Evolutionary conservation across 2,888 invertebrate genomes (phyloP).

Genomic region (Dynastes maya): DNA sequence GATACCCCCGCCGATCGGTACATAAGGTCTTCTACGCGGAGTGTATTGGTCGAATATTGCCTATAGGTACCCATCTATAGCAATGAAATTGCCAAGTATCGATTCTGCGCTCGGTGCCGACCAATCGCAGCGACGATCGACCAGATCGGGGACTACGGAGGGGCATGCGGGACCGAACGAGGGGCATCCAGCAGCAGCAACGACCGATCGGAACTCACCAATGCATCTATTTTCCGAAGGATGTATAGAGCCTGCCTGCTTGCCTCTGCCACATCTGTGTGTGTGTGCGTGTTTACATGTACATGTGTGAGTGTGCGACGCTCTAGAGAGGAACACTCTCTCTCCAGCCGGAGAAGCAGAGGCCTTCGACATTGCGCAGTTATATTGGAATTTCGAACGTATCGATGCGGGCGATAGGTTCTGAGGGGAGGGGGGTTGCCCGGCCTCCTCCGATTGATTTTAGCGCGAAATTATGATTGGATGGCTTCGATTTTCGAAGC

Average conservation of each 20-base stretch:
- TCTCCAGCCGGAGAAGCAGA: not conserved
- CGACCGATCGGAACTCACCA: slow-evolving; percentile 65
- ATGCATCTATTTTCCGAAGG: slow-evolving; percentile 63
- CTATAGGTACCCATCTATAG: slow-evolving; percentile 72
- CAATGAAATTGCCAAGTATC: slow-evolving; percentile 73
- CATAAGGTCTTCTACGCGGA: slow-evolving; percentile 45
- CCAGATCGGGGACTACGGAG: slow-evolving; percentile 54
- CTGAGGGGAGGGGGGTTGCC: slow-evolving; percentile 4
- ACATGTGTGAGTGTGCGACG: not conserved
- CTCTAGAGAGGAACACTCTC: not conserved
- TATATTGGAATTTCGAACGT: slow-evolving; percentile 26
- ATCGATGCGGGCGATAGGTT: slow-evolving; percentile 27
- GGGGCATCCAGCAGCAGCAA: slow-evolving; percentile 56
- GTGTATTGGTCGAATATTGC: slow-evolving; percentile 69
- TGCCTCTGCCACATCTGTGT: not conserved
- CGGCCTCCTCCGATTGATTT: slow-evolving; percentile 45
- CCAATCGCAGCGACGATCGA: slow-evolving; percentile 70
- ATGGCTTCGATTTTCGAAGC: slow-evolving; percentile 48
- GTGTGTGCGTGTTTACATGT: not conserved
- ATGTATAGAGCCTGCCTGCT: slow-evolving; percentile 23
- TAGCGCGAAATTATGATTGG: slow-evolving; percentile 51
- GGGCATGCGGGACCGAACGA: slow-evolving; percentile 54
- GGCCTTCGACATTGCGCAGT: slow-evolving; percentile 15
- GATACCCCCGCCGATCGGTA: slow-evolving; percentile 40
- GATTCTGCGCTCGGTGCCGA: slow-evolving; percentile 75